These are phyloP conservation scores for Cryptus viduatorius DNA, from an alignment of 2,888 invertebrate species.

Conservation along the genomic window DNA sequence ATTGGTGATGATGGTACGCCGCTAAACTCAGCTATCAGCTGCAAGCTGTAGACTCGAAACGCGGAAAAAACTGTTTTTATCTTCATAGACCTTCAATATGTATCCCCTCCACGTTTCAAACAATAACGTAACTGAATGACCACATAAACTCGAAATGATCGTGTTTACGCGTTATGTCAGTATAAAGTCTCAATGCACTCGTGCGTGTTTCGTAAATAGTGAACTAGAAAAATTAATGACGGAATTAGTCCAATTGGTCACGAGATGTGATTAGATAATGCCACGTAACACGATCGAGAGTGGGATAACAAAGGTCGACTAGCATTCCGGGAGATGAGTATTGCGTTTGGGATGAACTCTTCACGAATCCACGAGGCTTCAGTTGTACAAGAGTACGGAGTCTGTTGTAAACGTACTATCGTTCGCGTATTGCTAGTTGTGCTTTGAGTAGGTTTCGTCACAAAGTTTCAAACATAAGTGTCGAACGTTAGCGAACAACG, in stretches of 20 bases:
- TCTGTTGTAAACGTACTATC: not conserved
- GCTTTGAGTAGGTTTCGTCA: not conserved
- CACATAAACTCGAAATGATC: not conserved
- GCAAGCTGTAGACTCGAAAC: not conserved
- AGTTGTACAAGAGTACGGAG: not conserved
- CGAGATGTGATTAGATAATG: not conserved
- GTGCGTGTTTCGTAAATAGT: slow-evolving; percentile 24
- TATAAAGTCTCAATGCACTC: slow-evolving; percentile 2
- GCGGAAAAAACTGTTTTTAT: not conserved
- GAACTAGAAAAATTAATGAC: not conserved
- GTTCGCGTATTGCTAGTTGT: not conserved
- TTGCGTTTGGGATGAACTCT: not conserved
- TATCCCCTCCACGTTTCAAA: not conserved
- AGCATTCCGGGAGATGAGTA: not conserved
- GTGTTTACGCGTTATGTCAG: not conserved
- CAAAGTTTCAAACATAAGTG: not conserved
- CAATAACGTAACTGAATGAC: not conserved
- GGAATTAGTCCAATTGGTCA: not conserved
- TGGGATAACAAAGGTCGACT: not conserved
- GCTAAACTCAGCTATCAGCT: not conserved
- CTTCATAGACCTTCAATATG: not conserved
- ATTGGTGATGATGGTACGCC: not conserved
- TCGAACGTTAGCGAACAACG: not conserved
- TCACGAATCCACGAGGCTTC: not conserved
- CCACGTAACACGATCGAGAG: not conserved